These are phyloP conservation scores for Loripinus fragilis DNA, from an alignment of 2,888 invertebrate species.

Conservation along the genomic window DNA sequence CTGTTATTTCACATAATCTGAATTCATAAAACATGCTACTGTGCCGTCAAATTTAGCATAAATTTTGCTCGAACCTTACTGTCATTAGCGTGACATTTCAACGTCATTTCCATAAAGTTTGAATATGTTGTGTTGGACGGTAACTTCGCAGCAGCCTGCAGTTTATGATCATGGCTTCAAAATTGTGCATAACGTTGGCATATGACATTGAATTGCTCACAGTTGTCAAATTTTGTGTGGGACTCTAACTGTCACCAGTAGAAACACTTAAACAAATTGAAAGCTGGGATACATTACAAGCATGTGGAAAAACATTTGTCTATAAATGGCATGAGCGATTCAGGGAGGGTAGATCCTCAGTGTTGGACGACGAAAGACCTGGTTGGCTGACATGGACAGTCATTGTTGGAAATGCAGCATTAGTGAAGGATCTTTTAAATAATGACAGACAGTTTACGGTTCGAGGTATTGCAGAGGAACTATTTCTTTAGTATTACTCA, in stretches of 20 bases:
- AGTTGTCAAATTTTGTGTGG: constrained; percentile 1
- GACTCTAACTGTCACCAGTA: neutral
- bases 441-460: too few species aligned
- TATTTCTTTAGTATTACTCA: neutral
- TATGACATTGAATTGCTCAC: neutral
- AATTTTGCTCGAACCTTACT: neutral
- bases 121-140: neutral
- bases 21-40: too few species aligned
- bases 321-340: too few species aligned
- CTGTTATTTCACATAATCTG: too few species aligned
- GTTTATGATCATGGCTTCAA: neutral
- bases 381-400: neutral
- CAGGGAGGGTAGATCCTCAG: too few species aligned
- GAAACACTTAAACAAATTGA: neutral
- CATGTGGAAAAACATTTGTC: neutral
- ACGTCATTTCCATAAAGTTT: neutral
- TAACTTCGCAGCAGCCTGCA: neutral
- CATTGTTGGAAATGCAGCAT: too few species aligned
- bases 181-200: neutral
- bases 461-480: too few species aligned
- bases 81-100: neutral
- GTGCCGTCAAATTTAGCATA: neutral
- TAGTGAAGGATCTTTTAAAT: too few species aligned
- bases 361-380: neutral
- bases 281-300: neutral